Conservation (phyloP, 2,113 vertebrate species). For the Puffinus mauretanicus region DNA sequence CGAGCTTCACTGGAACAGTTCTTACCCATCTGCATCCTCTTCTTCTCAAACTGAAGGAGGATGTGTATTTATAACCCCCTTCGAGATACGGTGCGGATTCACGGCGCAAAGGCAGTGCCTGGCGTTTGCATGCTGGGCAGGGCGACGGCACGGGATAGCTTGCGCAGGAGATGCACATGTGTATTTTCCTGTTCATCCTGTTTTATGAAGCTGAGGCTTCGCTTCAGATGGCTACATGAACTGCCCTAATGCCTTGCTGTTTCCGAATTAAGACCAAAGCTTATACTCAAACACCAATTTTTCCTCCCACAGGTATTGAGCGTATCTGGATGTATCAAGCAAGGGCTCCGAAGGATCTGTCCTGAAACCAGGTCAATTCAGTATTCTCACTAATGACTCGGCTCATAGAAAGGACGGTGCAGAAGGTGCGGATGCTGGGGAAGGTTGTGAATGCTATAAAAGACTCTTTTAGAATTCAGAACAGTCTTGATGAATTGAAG, state of each 20-base stretch:
- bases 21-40: constrained; percentile 64
- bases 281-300: background rate
- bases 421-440: background rate
- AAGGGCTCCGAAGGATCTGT: background rate
- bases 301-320: background rate
- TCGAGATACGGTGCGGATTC: background rate
- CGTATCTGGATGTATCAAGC: background rate
- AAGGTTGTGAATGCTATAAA: background rate
- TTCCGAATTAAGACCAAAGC: background rate
- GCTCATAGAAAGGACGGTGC: background rate
- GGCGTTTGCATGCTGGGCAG: background rate
- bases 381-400: background rate
- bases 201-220: background rate
- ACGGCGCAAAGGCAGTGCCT: background rate
- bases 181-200: background rate
- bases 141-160: accelerated
- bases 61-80: constrained; percentile 40
- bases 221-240: background rate
- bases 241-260: background rate
- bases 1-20: constrained; percentile 49
- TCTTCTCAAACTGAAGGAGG: constrained; percentile 19
- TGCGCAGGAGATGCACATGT: accelerated
- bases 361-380: background rate
- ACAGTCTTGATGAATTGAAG: background rate
- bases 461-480: background rate